Evolutionary conservation across 2,888 invertebrate genomes (phyloP), one percentile per base, ranked within the genome.

Genomic region (Heliconius erato): DNA sequence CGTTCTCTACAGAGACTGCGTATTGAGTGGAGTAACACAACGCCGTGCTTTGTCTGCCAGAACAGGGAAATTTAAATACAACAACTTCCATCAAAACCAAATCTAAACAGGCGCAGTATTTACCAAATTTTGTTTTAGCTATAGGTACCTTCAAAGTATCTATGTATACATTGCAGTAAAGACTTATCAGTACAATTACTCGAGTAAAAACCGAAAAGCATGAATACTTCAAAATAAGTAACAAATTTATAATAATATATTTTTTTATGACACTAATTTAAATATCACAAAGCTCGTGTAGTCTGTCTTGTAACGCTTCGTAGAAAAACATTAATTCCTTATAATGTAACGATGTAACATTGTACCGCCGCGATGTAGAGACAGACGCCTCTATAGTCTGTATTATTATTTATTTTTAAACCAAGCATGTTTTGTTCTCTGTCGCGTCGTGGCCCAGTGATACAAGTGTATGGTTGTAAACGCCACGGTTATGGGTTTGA

Each of bases 281-380:
- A 72, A 72, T 72, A 72, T 72, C 44, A 26, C 44, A 44, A 72
- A 26, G n/a, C 16, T 72, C 23, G 26, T 72, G 72, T 49, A 49
- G 26, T 26, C n/a, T 26, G 71, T 71, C n/a, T 71, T 71, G 71
- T 71, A 44, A 71, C 16, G 44, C 26, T 16, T 16, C n/a, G 40
- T n/a, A 71, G 11, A 11, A 19, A 32, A 59, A 26, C 14, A 63
- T 35, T 16, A 72, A 44, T 16, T n/a, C 32, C n/a, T 76, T 23
- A n/a, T 40, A 40, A 40, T 40, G 40, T 40, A 35, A 35, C 35
- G n/a, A 59, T 5, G 5, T 19, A 59, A 63, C n/a, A 35, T n/a
- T 32, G 32, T 35, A 59, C 32, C 74, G 74, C 59, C 59, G 16
- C 4, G 6, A 16, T 3, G 16, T 26, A 65, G 23, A 23, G 54